These are phyloP conservation scores for Thumatha senex DNA, from an alignment of 2,888 invertebrate species.

Conservation along the genomic window DNA sequence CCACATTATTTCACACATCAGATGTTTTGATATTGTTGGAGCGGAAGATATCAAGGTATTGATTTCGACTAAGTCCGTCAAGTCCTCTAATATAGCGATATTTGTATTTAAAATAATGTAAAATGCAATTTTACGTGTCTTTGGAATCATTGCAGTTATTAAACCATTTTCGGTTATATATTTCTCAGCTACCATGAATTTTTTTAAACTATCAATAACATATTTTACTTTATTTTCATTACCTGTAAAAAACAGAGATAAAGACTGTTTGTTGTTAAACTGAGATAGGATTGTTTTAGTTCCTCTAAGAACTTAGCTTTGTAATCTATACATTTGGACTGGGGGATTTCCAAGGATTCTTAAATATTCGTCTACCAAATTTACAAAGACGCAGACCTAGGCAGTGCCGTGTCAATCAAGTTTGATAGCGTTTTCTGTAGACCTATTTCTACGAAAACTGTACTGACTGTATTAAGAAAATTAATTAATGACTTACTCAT, in stretches of 20 bases:
- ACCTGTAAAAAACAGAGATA: constrained; percentile 49
- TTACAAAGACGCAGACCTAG: too few relatives aligned
- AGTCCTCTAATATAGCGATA: constrained; percentile 52
- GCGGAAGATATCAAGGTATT: constrained; percentile 64
- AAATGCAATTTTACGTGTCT: constrained; percentile 59
- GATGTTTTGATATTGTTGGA: constrained; percentile 61
- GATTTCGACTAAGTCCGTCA: constrained; percentile 59
- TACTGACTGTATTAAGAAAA: too few relatives aligned
- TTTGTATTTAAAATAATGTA: constrained; percentile 67
- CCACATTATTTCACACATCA: constrained; percentile 72
- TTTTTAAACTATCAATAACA: constrained; percentile 47
- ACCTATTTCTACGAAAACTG: too few relatives aligned
- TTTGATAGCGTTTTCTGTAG: too few relatives aligned
- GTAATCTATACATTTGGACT: too few relatives aligned
- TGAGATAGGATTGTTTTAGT: too few relatives aligned
- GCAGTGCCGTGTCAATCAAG: too few relatives aligned
- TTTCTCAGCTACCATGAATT: constrained; percentile 54
- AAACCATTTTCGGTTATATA: constrained; percentile 47
- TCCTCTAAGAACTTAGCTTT: too few relatives aligned
- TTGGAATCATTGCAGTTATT: constrained; percentile 32
- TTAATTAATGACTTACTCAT: too few relatives aligned
- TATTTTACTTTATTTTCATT: constrained; percentile 65
- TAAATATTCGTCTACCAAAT: too few relatives aligned
- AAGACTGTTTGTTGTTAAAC: too few relatives aligned
- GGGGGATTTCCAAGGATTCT: too few relatives aligned